Conservation (phyloP, 2,797 vertebrate species). For the Bovichtus diacanthus region DNA sequence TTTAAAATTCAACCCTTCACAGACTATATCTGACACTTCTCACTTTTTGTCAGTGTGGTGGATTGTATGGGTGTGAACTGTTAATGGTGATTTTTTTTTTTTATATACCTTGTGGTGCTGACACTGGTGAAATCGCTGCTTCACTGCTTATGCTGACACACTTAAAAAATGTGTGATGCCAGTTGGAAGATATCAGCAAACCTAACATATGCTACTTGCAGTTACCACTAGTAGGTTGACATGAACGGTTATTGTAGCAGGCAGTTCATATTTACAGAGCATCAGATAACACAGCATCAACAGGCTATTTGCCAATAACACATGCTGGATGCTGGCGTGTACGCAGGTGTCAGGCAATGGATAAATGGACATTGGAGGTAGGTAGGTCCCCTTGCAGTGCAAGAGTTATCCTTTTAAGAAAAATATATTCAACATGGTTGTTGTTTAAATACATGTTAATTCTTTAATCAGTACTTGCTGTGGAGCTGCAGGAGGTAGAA, state of each 20-base stretch:
- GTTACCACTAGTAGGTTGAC: conserved; percentile 32
- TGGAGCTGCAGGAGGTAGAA: background rate
- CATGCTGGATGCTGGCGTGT: conserved; percentile 7
- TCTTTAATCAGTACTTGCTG: background rate
- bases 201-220: conserved; percentile 41
- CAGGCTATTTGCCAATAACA: conserved; percentile 37
- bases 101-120: background rate
- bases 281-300: conserved; percentile 40
- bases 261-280: conserved; percentile 38
- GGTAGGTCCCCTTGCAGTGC: background rate
- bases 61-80: background rate
- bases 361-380: conserved; percentile 12
- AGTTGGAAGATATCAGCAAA: conserved; percentile 17
- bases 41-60: background rate
- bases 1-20: background rate
- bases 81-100: conserved; percentile 1
- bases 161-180: background rate
- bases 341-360: conserved; percentile 9
- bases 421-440: background rate
- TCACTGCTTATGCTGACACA: conserved; percentile 7
- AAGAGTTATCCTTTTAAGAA: background rate
- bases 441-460: background rate
- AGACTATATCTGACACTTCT: background rate
- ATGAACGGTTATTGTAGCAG: conserved; percentile 30
- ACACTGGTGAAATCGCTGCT: background rate